Evolutionary conservation across 1,140 invertebrate genomes (phyloP), one percentile per base, ranked within the genome.

Genomic region (Trissolcus basalis): DNA sequence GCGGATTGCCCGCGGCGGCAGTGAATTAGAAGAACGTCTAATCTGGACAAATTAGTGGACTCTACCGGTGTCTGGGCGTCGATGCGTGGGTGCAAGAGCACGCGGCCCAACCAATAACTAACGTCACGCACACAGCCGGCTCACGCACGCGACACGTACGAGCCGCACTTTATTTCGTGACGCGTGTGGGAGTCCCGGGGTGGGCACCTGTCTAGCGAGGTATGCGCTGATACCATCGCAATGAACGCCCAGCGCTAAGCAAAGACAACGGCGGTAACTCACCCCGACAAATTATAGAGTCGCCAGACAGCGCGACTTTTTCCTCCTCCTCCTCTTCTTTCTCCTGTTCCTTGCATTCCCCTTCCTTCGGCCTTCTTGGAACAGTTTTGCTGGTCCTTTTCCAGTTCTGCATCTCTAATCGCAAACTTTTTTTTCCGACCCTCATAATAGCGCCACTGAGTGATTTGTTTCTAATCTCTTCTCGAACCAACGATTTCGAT

Each of bases 221-320:
- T 86, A 87, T 86, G 83, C 82, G 80, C 84, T 80, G 85, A 88
- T 86, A 86, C 63, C 81, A 87, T 87, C 86, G 78, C 81, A 85
- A 85, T 83, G 83, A 82, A 86, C 82, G 84, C 77, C 81, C 83
- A 85, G 59, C 78, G 80, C 79, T 86, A 83, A 86, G 85, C 82
- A 86, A 85, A 86, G 85, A 86, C 84, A 85, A 85, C 80, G 80
- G 82, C 85, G 85, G 83, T 87, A 86, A 87, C 83, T 87, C 85
- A 86, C 82, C 82, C 81, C 84, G 85, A 87, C 86, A 87, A 87
- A 87, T 87, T 87, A 87, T 86, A 86, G 83, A 86, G 80, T 84
- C 79, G 78, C 82, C 82, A 82, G 83, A 83, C 83, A 80, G 77
- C 84, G 82, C 76, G 82, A 84, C 83, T 85, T 77, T 80, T 79